Evolutionary conservation across 2,797 vertebrate genomes (phyloP).

Genomic region (Bryconaethiops microstoma): DNA sequence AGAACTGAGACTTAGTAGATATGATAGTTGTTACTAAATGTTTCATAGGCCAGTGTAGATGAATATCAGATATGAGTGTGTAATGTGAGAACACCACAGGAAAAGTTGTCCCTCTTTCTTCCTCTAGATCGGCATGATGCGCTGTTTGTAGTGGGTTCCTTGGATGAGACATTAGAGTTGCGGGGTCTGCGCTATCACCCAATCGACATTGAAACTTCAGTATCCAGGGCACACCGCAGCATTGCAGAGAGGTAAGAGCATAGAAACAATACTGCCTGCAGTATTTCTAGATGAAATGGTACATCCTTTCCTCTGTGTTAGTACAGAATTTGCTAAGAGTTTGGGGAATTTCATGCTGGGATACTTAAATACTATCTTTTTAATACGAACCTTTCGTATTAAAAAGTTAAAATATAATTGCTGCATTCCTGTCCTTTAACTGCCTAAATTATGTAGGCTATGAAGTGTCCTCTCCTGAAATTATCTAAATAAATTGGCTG

Average conservation of each 20-base stretch:
- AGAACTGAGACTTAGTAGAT: neutral
- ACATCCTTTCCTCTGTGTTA: too few relatives aligned
- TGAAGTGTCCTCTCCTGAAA: too few relatives aligned
- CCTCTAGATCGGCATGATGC: constrained; percentile 95
- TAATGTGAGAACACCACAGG: neutral
- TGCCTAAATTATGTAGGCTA: too few relatives aligned
- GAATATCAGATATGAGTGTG: neutral
- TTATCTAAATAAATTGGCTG: too few relatives aligned
- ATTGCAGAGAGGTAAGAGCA: constrained; percentile 94
- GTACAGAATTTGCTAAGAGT: too few relatives aligned
- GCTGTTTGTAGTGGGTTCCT: constrained; percentile 92
- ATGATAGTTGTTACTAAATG: neutral
- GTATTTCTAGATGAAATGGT: too few relatives aligned
- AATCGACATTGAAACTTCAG: constrained; percentile 94
- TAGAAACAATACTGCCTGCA: constrained; percentile 61
- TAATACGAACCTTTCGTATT: too few relatives aligned
- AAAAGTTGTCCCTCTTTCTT: neutral
- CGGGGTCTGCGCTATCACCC: constrained; percentile 95
- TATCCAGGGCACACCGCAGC: constrained; percentile 92
- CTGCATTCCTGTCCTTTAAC: too few relatives aligned
- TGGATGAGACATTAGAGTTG: constrained; percentile 96
- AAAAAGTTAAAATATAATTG: too few relatives aligned
- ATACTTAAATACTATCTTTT: too few relatives aligned
- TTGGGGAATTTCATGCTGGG: too few relatives aligned
- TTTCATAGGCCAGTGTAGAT: neutral